Base-by-base conservation (phyloP, 2,888 invertebrate species). In the Girardia tigrina region DNA sequence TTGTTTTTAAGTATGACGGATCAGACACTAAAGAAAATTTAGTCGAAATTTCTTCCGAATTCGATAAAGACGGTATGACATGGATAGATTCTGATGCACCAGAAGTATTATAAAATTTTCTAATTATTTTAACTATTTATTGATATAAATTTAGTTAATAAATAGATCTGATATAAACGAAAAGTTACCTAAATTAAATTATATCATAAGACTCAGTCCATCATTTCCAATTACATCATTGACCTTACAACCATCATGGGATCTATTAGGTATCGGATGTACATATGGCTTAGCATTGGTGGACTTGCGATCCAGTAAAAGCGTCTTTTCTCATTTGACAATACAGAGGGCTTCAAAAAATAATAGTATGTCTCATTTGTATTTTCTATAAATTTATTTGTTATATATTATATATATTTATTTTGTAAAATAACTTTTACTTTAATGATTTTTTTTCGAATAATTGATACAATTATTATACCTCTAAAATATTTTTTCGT, bases 1-100 rank as follows among this genome's bases (percentile, higher is more conserved):
- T 56, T 56, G n/a, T 56, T 56, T 56, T 56, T 56, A 56, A 56
- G n/a, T 56, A 56, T n/a, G 56, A 56, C 23, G 56, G 56, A 56
- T 12, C 56, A 20, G 56, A 56, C 4, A 56, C 6, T 16, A 56
- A 56, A 56, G 56, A 56, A 2, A 56, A 56, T 56, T 56, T 56
- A 56, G n/a, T 56, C n/a, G 56, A 56, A 56, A 8, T 56, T 12
- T 8, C n/a, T 56, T 4, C 56, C 4, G n/a, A 56, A 20, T 4
- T 56, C 23, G 56, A 56, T 23, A 56, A 16, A 16, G 56, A 56
- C n/a, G 56, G 56, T 8, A 56, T 56, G 6, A 56, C 4, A 8
- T 56, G 56, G 56, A 56, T 12, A 12, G 56, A 56, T 56, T 56
- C 8, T 16, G 56, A 56, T 20, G n/a, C n/a, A 56, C 56, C 56